Evolutionary conservation across 2,888 invertebrate species (phyloP), one percentile per base, ranked within the genome.

Genomic region (Nomada flava): DNA sequence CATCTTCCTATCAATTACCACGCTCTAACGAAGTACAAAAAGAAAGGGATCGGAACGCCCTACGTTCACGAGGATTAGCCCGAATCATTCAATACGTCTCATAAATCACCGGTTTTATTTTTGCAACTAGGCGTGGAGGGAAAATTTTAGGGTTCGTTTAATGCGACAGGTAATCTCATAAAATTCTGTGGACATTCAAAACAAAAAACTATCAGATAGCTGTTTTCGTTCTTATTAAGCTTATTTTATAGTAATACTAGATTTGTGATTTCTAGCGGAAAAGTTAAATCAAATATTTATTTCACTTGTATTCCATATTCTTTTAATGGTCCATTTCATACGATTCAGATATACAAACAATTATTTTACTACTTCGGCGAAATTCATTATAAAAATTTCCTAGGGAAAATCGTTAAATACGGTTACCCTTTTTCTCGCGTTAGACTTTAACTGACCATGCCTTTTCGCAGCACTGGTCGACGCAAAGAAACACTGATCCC

Each of bases 1-100:
- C 76, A 62, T 72, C 82, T 65, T 76, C 62, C 80, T 80, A 76
- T 80, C 80, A 73, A 80, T 83, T 73, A 67, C 73, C 44, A 59
- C 55, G 70, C 20, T 52, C 29, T 60, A 62, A 60, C 59, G 64
- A 72, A 76, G 59, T 20, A 44, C 15, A 15, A 42, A 69, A 29
- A 20, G 50, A 23, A 53, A 62, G 42, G 69, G 55, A 71, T 20
- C 23, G 26, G 5, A 42, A 36, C 29, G 29, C 13, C 42, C 15
- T 47, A 10, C 20, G 44, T 42, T 5, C 29, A 20, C 10, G 36
- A 13, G 20, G n/a, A 57, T 59, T 68, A 59, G 23, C 18, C 9
- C 62, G 64, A 75, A 44, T 52, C 36, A 15, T 75, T n/a, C 20
- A 29, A 3, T 60, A n/a, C n/a, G 26, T 71, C 47, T 23, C 11